Evolutionary conservation across 2,113 vertebrate genomes (phyloP), one percentile per base, ranked within the genome.

Genomic region (Neodontobutis hainanensis): DNA sequence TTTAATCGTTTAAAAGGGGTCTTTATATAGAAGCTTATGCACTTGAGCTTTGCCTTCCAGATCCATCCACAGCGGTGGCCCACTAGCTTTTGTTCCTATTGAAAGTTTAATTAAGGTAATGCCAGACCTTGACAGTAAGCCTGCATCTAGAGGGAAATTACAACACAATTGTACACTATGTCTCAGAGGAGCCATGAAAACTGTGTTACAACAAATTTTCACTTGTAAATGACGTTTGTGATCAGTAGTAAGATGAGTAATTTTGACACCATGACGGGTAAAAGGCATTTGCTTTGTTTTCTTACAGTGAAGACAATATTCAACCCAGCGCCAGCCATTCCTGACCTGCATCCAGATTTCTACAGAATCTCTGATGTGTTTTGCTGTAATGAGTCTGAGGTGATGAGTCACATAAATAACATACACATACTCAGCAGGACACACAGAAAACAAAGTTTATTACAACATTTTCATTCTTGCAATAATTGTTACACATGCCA

Each of bases 321-420:
- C 90, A 99, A 99, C 88, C 95, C 97, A 10, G 97, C 96, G 11
- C 97, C 97, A 8, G 97, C 96, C 69, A 68, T 94, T 46, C 81
- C 93, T 68, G 92, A 95, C 85, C 87, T 99, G 83, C 94, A 96
- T 79, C 77, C 92, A 19, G 90, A 78, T 58, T 98, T 98, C 93
- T 99, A 95, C 86, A 72, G 75, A 56, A 80, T 90, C 66, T 95
- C 97, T 0, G 94, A 97, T 70, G 90, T 99, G 86, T 95, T 99
- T 91, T 99, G 97, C 93, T 98, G 96, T 92, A 99, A 99, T 73
- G 97, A 99, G 89, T 94, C 93, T 32, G 97, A 99, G 96, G 97
- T 99, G 91, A 86, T 66, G 61, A 74, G 55, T 68, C 73, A 70
- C n/a, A n/a, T n/a, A n/a, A n/a, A n/a, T n/a, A n/a, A n/a, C n/a